These are phyloP conservation scores for silkworm (Bombyx mori) DNA, from an alignment of 1,140 invertebrate species.

Conservation along the genomic window DNA sequence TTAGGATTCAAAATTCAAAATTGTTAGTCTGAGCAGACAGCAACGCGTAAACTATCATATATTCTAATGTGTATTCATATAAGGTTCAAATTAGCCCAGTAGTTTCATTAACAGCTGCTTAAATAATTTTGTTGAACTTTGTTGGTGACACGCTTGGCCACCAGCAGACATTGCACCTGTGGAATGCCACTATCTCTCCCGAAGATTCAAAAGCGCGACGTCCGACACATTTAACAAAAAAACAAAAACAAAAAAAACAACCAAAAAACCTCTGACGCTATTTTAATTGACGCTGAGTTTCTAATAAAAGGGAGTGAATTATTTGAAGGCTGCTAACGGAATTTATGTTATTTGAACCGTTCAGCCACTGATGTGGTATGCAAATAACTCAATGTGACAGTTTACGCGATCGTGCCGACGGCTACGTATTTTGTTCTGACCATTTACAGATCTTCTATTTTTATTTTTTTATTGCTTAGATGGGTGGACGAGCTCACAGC, in stretches of 20 bases:
- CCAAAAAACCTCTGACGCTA: conserved; percentile 44
- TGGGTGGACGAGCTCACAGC: too few species aligned
- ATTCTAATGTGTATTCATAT: too few species aligned
- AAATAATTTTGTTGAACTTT: conserved; percentile 7
- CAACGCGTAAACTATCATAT: too few species aligned
- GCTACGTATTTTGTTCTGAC: conserved; percentile 4
- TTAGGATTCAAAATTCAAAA: conserved; percentile 14
- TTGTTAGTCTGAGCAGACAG: background rate
- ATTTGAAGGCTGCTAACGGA: conserved; percentile 41
- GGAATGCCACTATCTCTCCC: conserved; percentile 54
- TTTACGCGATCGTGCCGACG: conserved; percentile 10
- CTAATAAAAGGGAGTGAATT: conserved; percentile 50
- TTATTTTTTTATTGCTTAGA: background rate
- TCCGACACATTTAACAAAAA: conserved; percentile 26
- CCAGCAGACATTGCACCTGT: conserved; percentile 57
- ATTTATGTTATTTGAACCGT: conserved; percentile 42
- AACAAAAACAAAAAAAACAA: conserved; percentile 7
- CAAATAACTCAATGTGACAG: conserved; percentile 46
- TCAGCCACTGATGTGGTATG: conserved; percentile 31
- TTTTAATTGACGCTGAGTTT: conserved; percentile 60
- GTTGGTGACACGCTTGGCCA: conserved; percentile 45
- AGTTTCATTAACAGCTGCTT: too few species aligned
- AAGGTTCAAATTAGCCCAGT: too few species aligned
- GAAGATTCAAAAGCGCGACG: conserved; percentile 53
- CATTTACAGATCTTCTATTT: background rate